Evolutionary conservation across 2,888 invertebrate species (phyloP).

Genomic region (Acronicta aceris): DNA sequence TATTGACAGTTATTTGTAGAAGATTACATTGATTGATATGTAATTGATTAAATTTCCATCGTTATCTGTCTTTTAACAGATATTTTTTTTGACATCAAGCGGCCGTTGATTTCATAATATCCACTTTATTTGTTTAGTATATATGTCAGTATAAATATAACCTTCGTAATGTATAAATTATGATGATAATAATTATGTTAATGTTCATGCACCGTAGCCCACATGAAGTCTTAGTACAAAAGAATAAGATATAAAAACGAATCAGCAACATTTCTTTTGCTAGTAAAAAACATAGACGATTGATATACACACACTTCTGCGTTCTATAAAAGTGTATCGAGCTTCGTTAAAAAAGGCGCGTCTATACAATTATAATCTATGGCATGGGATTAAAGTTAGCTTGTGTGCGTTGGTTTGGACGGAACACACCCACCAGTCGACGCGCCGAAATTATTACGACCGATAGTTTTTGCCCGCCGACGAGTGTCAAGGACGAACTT

Average conservation of each 20-base stretch:
- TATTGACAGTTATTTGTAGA: conserved; percentile 12
- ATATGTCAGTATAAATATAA: conserved; percentile 10
- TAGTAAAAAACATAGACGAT: conserved; percentile 33
- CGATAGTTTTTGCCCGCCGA: conserved; percentile 84
- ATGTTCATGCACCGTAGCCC: neutral
- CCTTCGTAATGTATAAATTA: neutral
- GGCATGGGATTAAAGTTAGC: conserved; percentile 59
- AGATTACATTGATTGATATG: neutral
- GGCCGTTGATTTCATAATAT: conserved; percentile 13
- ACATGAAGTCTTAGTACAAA: conserved; percentile 6
- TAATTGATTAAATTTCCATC: conserved; percentile 4
- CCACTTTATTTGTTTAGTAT: conserved; percentile 6
- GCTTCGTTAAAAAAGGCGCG: conserved; percentile 50
- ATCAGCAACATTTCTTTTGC: conserved; percentile 33
- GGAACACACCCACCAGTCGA: conserved; percentile 82
- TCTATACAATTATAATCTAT: conserved; percentile 67
- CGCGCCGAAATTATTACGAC: conserved; percentile 80
- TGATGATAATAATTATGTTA: neutral
- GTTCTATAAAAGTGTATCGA: conserved; percentile 33
- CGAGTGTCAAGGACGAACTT: conserved; percentile 86
- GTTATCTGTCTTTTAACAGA: conserved; percentile 16
- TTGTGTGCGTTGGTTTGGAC: conserved; percentile 65
- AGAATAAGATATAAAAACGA: conserved; percentile 22
- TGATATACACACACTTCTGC: conserved; percentile 29
- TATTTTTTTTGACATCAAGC: conserved; percentile 15